Conservation (phyloP, 2,113 vertebrate species). For the Thunnus maccoyii region DNA sequence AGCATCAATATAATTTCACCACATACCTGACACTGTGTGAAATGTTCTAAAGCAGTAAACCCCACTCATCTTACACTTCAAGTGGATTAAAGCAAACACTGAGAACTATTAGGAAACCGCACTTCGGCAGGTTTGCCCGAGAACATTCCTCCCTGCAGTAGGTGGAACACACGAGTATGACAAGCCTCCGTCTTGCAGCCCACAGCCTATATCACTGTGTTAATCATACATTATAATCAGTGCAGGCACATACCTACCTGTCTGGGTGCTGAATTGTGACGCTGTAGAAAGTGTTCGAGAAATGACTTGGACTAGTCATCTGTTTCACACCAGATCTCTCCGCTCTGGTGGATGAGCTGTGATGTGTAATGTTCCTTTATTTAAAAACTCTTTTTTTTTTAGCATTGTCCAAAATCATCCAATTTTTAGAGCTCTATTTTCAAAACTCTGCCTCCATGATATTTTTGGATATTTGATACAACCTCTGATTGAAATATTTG, state of each 20-base stretch:
- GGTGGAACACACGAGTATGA: constrained; percentile 59
- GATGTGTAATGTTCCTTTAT: no score
- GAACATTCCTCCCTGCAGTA: constrained; percentile 50
- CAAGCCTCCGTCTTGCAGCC: constrained; percentile 33
- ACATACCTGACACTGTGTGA: constrained; percentile 26
- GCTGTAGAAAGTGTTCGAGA: not conserved
- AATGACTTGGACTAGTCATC: not conserved
- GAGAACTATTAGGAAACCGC: constrained; percentile 20
- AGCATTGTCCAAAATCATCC: no score
- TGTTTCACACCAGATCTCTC: not conserved
- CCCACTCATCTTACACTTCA: constrained; percentile 49
- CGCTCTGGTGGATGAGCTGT: not conserved
- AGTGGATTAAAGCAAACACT: constrained; percentile 48
- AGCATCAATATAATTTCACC: not conserved
- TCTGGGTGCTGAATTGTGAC: constrained; percentile 24
- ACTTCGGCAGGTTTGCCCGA: constrained; percentile 10
- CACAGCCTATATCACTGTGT: constrained; percentile 13
- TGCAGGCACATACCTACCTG: constrained; percentile 47
- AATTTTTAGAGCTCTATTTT: no score
- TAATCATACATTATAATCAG: constrained; percentile 51
- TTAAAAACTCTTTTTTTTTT: no score
- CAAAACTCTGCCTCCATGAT: no score
- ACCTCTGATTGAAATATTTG: no score
- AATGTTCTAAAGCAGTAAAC: constrained; percentile 39
- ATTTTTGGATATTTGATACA: no score